These are phyloP conservation scores for Paedocypris micromegethes DNA, from an alignment of 2,797 vertebrate genomes.

Conservation along the genomic window DNA sequence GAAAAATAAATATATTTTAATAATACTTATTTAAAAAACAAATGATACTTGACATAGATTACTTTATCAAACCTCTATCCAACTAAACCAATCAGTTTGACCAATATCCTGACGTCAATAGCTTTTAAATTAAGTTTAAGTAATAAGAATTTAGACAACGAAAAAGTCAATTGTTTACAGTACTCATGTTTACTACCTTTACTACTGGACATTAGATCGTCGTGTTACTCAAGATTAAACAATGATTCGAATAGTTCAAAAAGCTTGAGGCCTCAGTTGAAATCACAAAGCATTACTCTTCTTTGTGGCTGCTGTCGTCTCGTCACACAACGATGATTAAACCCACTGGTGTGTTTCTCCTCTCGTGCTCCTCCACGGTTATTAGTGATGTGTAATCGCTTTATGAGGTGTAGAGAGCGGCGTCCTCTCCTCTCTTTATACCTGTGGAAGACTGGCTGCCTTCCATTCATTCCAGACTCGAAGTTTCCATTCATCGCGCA, in stretches of 20 bases:
- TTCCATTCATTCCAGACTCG: slow-evolving; percentile 22
- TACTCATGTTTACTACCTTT: too few relatives aligned
- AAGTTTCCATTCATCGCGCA: slow-evolving; percentile 13
- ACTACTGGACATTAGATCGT: too few relatives aligned
- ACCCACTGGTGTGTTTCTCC: slow-evolving; percentile 28
- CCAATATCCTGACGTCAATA: too few relatives aligned
- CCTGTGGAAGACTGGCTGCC: slow-evolving; percentile 20
- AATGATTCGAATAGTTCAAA: slow-evolving; percentile 8
- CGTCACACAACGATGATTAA: slow-evolving; percentile 44
- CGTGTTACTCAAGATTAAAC: too few relatives aligned
- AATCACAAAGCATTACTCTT: slow-evolving; percentile 2
- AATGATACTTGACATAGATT: too few relatives aligned
- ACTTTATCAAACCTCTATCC: too few relatives aligned
- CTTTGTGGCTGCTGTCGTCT: slow-evolving; percentile 54
- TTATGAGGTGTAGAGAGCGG: slow-evolving; percentile 29
- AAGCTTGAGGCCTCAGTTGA: background rate
- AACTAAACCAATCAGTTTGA: too few relatives aligned
- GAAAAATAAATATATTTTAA: too few relatives aligned
- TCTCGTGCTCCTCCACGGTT: background rate
- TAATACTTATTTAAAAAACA: too few relatives aligned
- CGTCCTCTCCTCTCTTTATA: slow-evolving; percentile 9
- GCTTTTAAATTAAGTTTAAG: too few relatives aligned
- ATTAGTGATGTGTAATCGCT: slow-evolving; percentile 13
- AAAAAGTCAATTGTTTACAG: too few relatives aligned
- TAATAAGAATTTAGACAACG: too few relatives aligned